Evolutionary conservation across 2,113 vertebrate species (phyloP), one percentile per base, ranked within the genome.

Genomic region (Egretta garzetta): DNA sequence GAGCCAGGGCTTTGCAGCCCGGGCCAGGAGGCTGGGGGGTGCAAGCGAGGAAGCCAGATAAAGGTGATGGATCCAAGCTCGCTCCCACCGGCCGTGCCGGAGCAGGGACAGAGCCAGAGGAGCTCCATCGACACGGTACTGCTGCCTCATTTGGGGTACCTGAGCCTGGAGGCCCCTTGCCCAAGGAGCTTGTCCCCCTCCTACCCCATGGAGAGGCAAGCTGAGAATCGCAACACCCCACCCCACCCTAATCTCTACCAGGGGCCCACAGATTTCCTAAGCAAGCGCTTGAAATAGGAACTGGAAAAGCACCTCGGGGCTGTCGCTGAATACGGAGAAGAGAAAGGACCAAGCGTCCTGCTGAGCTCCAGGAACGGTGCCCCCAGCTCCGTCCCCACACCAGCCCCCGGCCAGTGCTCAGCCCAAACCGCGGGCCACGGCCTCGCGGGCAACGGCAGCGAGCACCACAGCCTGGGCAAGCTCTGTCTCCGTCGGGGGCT

Each of bases 401-500:
- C 70, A 59, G 8, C 60, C 56, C 50, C 58, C 8, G 41, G 1
- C 58, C 71, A 4, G 5, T 5, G 73, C 2, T 0, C 75, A 27
- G n/a, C 33, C 33, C 73, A 30, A 35, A 7, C 5, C 6, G 37
- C 63, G 9, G 14, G 18, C 28, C 12, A 39, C 0, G n/a, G 5
- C 63, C 52, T 8, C 6, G 8, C 3, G n/a, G 14, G 82, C 26
- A 37, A 1, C 1, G 10, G 13, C 9, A 6, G 16, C 1, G 0
- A 67, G 23, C 20, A 23, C 11, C 55, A 2, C 43, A 58, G 33
- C 33, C 60, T 4, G 27, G 18, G 23, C 52, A 49, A 64, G 21
- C 8, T 23, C 66, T 18, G 7, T 9, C 3, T 7, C 53, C 62
- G n/a, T 3, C 1, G 0, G 20, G 45, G 10, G 4, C 2, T 5